Evolutionary conservation across 2,113 vertebrate species (phyloP).

Genomic region (Gadus macrocephalus): DNA sequence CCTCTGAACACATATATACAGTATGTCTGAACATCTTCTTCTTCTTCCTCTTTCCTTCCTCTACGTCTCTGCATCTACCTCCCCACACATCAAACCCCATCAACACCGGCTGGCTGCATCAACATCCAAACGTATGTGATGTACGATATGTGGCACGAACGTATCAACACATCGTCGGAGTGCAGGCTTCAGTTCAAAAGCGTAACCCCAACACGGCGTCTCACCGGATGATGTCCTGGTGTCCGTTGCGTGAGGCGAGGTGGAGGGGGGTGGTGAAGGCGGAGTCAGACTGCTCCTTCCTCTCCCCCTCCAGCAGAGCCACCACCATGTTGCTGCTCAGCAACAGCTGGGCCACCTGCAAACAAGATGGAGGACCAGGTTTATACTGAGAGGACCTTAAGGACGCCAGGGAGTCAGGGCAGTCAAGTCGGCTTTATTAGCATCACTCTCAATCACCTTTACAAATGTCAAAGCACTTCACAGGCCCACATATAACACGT

Average conservation of each 20-base stretch:
- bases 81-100: too few species aligned
- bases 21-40: too few species aligned
- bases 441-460: neutral
- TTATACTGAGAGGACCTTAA: too few species aligned
- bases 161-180: too few species aligned
- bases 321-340: conserved; percentile 92
- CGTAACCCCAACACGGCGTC: neutral
- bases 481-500: neutral
- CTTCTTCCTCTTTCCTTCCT: too few species aligned
- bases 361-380: neutral
- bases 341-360: conserved; percentile 88
- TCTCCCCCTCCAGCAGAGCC: conserved; percentile 85
- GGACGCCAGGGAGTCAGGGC: neutral
- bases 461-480: neutral
- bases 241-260: conserved; percentile 92
- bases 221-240: conserved; percentile 92
- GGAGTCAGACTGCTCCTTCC: conserved; percentile 84
- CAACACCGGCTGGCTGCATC: too few species aligned
- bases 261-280: conserved; percentile 91
- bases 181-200: too few species aligned
- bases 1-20: too few species aligned
- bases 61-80: too few species aligned
- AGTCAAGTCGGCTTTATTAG: neutral
- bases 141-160: too few species aligned
- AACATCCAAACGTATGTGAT: too few species aligned